phyloP scores from a whole-genome alignment of 2,113 vertebrate species.

The Martes martes region DNA sequence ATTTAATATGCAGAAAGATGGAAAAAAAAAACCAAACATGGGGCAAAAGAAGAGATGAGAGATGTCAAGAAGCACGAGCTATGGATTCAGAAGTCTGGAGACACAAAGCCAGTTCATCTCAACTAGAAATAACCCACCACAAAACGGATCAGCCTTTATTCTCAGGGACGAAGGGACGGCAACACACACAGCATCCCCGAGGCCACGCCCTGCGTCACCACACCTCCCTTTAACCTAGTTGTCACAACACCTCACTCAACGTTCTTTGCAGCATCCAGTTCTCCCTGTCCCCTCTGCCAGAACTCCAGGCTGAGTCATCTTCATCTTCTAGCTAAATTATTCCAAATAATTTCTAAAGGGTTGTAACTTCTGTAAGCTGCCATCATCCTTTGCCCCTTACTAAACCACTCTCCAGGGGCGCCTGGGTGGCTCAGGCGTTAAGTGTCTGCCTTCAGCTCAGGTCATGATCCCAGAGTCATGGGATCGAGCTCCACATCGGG shows the following conservation, averaged over 20 bases:
- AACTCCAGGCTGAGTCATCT: too few species aligned
- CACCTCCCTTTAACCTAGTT: neutral
- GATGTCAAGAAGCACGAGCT: neutral
- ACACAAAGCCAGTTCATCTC: neutral
- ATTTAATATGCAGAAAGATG: neutral
- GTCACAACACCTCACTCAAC: neutral
- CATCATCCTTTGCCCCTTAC: neutral
- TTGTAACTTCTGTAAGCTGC: neutral
- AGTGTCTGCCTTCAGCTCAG: too few species aligned
- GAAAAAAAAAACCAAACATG: neutral
- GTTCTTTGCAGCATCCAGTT: neutral
- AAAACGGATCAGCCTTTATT: neutral
- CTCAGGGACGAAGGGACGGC: neutral
- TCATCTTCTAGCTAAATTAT: neutral
- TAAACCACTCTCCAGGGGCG: neutral
- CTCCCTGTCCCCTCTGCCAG: neutral
- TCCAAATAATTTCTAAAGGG: neutral
- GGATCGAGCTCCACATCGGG: too few species aligned
- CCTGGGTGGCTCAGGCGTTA: too few species aligned
- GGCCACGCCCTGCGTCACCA: accelerated
- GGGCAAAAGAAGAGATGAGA: neutral
- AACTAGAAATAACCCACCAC: neutral
- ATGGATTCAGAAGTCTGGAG: neutral
- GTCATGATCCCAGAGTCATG: too few species aligned
- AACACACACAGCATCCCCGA: neutral